A percentile compares a stretch with the other conserved stretches of the same genome.
Evolutionary conservation across 2,113 vertebrate genomes (phyloP).

Genomic region (Bambusicola thoracicus): DNA sequence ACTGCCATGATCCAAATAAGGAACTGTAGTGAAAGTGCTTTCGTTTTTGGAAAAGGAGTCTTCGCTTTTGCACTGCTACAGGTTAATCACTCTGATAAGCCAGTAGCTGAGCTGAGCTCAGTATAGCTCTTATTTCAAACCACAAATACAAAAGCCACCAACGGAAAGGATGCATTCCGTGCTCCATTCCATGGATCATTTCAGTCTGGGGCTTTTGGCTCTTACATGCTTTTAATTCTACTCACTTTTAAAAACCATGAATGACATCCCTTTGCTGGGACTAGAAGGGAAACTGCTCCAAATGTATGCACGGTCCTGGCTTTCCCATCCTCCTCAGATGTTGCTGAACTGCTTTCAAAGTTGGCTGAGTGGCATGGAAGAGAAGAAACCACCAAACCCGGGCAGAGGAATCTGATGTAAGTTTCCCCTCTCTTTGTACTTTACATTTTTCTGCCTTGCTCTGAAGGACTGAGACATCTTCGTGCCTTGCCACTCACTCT

Average conservation of each 20-base stretch:
- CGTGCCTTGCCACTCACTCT: not conserved
- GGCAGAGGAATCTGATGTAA: not conserved
- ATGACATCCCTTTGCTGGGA: not conserved
- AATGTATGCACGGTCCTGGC: not conserved
- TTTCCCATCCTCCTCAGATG: not conserved
- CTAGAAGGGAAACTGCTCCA: not conserved
- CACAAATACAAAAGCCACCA: slow-evolving; percentile 10
- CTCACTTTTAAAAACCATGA: not conserved
- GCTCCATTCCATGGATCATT: not conserved
- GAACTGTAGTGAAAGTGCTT: not conserved
- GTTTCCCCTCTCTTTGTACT: not conserved
- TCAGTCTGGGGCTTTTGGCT: not conserved
- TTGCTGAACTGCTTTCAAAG: not conserved
- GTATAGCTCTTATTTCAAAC: slow-evolving; percentile 15
- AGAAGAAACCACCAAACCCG: not conserved
- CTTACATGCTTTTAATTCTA: not conserved
- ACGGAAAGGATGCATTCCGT: not conserved
- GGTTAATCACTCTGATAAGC: not conserved
- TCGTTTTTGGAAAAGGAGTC: not conserved
- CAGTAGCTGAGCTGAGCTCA: not conserved
- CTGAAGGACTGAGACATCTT: not conserved
- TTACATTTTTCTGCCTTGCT: not conserved
- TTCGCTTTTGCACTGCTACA: not conserved
- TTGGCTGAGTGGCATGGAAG: not conserved
- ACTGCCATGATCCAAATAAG: not conserved